These are phyloP conservation scores for Habrosyne pyritoides DNA, from an alignment of 2,888 invertebrate species.

Conservation along the genomic window DNA sequence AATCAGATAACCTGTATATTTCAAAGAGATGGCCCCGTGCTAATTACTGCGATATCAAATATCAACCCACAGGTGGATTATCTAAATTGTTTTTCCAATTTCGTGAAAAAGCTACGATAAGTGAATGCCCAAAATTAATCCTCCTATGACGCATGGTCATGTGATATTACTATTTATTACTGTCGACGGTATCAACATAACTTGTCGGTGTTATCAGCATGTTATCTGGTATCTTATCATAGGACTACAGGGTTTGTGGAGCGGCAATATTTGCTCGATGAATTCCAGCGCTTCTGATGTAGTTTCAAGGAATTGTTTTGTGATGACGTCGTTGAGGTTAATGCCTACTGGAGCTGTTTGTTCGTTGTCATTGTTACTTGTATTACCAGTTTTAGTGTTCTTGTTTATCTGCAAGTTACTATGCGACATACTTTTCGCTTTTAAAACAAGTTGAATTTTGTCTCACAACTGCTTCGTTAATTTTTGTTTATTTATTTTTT, in stretches of 20 bases:
- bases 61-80: background rate
- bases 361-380: background rate
- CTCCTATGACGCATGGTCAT: slow-evolving; percentile 42
- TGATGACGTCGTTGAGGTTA: slow-evolving; percentile 35
- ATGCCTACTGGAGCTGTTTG: background rate
- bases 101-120: slow-evolving; percentile 10
- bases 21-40: background rate
- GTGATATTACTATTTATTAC: slow-evolving; percentile 44
- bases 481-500: background rate
- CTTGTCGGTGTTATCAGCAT: slow-evolving; percentile 32
- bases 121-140: slow-evolving; percentile 22
- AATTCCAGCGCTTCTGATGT: slow-evolving; percentile 48
- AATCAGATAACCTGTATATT: background rate
- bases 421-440: background rate
- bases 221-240: slow-evolving; percentile 40
- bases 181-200: slow-evolving; percentile 33
- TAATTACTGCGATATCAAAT: background rate
- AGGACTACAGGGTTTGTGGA: slow-evolving; percentile 37
- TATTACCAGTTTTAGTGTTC: background rate
- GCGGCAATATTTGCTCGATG: slow-evolving; percentile 57
- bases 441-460: too few relatives aligned
- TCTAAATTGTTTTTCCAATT: slow-evolving; percentile 6
- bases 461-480: too few relatives aligned
- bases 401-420: background rate
- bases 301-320: slow-evolving; percentile 44